Evolutionary conservation across 2,113 vertebrate species (phyloP).

Genomic region (Nycticorax nycticorax): DNA sequence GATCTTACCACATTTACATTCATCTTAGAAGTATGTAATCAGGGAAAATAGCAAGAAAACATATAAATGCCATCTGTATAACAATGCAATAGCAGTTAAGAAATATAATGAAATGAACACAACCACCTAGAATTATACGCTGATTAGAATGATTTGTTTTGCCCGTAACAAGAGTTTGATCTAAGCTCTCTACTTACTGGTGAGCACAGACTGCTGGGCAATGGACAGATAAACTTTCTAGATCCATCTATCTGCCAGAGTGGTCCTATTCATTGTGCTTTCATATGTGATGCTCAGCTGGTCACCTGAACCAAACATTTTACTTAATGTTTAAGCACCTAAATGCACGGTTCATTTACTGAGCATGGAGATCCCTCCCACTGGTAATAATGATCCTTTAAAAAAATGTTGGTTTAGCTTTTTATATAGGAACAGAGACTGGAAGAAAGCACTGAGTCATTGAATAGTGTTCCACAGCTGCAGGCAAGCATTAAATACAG

Average conservation of each 20-base stretch:
- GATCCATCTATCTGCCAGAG: not conserved
- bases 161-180: not conserved
- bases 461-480: not conserved
- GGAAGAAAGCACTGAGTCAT: not conserved
- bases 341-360: not conserved
- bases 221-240: not conserved
- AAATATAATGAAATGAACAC: conserved; percentile 60
- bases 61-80: conserved; percentile 47
- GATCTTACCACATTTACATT: conserved; percentile 38
- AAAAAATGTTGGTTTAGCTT: not conserved
- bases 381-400: not conserved
- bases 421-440: not conserved
- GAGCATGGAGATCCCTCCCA: not conserved
- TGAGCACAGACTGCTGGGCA: not conserved
- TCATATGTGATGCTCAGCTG: not conserved
- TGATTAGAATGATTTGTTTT: conserved; percentile 61
- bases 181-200: conserved; percentile 4
- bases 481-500: not conserved
- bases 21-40: conserved; percentile 40
- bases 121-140: conserved; percentile 35
- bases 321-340: not conserved
- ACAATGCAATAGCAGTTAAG: conserved; percentile 33
- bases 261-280: not conserved
- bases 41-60: conserved; percentile 51
- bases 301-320: not conserved